Conservation (phyloP, 2,797 vertebrate genomes). For the Syngnathus acus region DNA sequence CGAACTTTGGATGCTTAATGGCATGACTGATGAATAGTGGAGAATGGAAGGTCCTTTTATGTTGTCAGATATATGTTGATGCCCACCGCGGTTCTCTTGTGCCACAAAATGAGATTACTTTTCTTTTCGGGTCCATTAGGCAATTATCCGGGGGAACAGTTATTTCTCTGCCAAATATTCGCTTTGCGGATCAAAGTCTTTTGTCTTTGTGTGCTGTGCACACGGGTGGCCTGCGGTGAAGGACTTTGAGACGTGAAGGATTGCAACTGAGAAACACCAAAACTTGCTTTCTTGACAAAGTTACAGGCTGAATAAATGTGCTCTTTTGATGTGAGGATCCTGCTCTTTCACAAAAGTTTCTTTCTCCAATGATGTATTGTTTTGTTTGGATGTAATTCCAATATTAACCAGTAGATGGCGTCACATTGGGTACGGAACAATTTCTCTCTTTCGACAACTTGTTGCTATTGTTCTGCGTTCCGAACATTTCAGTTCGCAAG, state of each 20-base stretch:
- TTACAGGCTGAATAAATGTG: too few relatives aligned
- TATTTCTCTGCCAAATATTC: slow-evolving; percentile 34
- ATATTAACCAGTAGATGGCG: too few relatives aligned
- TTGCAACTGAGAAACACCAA: not conserved
- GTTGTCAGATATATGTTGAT: not conserved
- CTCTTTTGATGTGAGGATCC: too few relatives aligned
- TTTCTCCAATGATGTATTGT: too few relatives aligned
- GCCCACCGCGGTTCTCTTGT: not conserved
- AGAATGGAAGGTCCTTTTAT: not conserved
- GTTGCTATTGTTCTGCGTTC: too few relatives aligned
- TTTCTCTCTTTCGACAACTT: too few relatives aligned
- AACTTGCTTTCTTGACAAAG: too few relatives aligned
- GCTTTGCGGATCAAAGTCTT: slow-evolving; percentile 39
- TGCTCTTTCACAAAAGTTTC: too few relatives aligned
- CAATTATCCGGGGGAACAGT: slow-evolving; percentile 31
- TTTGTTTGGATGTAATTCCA: too few relatives aligned
- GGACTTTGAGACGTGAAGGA: slow-evolving; percentile 14
- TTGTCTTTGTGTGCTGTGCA: slow-evolving; percentile 18
- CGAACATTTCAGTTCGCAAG: too few relatives aligned
- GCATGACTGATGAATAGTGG: not conserved
- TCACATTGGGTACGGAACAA: too few relatives aligned
- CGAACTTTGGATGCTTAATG: not conserved
- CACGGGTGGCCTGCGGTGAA: slow-evolving; percentile 47
- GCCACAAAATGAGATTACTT: slow-evolving; percentile 14
- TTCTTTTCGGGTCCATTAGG: slow-evolving; percentile 29